These are phyloP conservation scores for Falco peregrinus DNA, from an alignment of 2,797 vertebrate species.

Conservation along the genomic window DNA sequence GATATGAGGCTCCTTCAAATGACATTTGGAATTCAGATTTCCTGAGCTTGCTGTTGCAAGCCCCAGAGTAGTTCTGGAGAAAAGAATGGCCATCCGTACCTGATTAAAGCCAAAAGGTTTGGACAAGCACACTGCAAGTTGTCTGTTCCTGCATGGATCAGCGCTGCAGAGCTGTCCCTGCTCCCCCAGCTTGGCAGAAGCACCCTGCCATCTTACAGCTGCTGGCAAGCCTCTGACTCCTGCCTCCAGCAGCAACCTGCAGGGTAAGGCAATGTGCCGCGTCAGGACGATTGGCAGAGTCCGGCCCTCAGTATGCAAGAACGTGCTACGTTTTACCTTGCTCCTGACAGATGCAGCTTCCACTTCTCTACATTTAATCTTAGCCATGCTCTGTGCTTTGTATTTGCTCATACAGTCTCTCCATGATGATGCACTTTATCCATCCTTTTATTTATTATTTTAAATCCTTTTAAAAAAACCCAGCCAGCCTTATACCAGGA, in stretches of 20 bases:
- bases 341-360: neutral
- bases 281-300: neutral
- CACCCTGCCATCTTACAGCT: neutral
- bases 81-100: neutral
- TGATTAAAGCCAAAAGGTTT: neutral
- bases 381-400: neutral
- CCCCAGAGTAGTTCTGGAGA: neutral
- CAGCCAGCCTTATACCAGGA: conserved; percentile 11
- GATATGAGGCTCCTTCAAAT: neutral
- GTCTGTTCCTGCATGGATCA: neutral
- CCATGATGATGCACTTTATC: neutral
- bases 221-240: neutral
- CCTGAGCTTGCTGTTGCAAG: neutral
- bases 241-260: neutral
- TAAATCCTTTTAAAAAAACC: conserved; percentile 43
- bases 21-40: neutral
- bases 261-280: rapidly evolving
- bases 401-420: neutral
- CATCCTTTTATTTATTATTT: conserved; percentile 61
- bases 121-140: neutral
- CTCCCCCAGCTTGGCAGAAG: neutral
- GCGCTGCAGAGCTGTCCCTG: neutral
- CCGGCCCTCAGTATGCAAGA: neutral
- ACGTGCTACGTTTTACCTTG: neutral
- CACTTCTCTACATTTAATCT: neutral